phyloP scores from a whole-genome alignment of 2,797 vertebrate species.

The Crossoptilon crossoptilon region DNA sequence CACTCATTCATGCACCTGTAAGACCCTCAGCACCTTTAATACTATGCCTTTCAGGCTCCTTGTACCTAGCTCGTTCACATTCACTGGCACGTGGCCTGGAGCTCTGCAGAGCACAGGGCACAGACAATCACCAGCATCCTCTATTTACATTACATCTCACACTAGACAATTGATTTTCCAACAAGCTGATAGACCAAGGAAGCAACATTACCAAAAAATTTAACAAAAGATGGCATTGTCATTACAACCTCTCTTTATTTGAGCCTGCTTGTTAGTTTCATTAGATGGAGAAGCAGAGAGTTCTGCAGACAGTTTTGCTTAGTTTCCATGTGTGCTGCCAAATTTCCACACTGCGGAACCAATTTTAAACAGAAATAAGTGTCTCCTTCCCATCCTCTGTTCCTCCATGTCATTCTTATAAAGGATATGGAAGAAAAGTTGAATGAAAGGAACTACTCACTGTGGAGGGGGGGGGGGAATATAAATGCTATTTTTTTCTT shows the following conservation, averaged over 20 bases:
- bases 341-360: slow-evolving; percentile 77
- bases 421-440: slow-evolving; percentile 44
- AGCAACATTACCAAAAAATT: slow-evolving; percentile 22
- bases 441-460: slow-evolving; percentile 51
- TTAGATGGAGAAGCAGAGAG: slow-evolving; percentile 55
- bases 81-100: not conserved
- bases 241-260: slow-evolving; percentile 29
- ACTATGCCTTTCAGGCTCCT: not conserved
- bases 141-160: not conserved
- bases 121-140: not conserved
- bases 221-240: slow-evolving; percentile 6
- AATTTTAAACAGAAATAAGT: slow-evolving; percentile 68
- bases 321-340: slow-evolving; percentile 77
- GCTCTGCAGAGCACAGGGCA: not conserved
- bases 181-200: not conserved
- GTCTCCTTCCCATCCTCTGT: slow-evolving; percentile 49
- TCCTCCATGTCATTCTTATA: slow-evolving; percentile 56
- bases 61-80: not conserved
- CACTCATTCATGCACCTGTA: not conserved
- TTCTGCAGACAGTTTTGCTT: slow-evolving; percentile 75
- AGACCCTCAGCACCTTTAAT: not conserved
- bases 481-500: slow-evolving; percentile 46
- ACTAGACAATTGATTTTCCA: not conserved
- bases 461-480: not conserved
- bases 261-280: slow-evolving; percentile 63